Conservation (phyloP, 1,140 invertebrate genomes). For the Melanaphis sacchari region DNA sequence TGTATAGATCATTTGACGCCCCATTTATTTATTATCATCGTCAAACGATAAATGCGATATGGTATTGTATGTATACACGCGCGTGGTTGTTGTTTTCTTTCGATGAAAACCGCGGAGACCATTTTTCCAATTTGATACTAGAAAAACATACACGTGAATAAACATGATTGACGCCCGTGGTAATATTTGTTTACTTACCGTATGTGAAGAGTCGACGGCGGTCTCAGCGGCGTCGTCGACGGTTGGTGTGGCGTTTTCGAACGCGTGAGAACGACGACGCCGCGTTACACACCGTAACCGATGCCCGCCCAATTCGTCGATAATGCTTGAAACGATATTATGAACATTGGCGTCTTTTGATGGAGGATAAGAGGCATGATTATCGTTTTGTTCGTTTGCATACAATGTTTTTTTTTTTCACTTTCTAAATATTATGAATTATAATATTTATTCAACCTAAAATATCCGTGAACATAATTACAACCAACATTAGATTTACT, state of each 20-base stretch:
- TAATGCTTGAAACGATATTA: not conserved
- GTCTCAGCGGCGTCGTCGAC: not conserved
- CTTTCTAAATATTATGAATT: not conserved
- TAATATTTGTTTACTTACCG: slow-evolving; percentile 38
- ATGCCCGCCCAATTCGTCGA: not conserved
- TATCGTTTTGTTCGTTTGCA: not conserved
- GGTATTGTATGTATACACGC: not conserved
- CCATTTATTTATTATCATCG: not conserved
- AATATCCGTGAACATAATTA: not conserved
- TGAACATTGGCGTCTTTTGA: not conserved
- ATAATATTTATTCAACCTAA: not conserved
- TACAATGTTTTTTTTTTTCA: not conserved
- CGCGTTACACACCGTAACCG: not conserved
- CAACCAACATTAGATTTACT: not conserved
- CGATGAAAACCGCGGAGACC: not conserved
- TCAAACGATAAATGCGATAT: not conserved
- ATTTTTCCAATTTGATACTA: slow-evolving; percentile 13
- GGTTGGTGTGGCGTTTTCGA: slow-evolving; percentile 15
- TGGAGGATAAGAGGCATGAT: not conserved
- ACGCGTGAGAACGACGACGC: slow-evolving; percentile 19
- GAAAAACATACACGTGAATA: slow-evolving; percentile 8
- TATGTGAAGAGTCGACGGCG: not conserved
- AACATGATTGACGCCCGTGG: slow-evolving; percentile 49
- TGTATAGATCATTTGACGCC: not conserved
- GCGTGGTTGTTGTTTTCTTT: not conserved